These are phyloP conservation scores for Babylonia areolata DNA, from an alignment of 1,140 invertebrate genomes.

Conservation along the genomic window DNA sequence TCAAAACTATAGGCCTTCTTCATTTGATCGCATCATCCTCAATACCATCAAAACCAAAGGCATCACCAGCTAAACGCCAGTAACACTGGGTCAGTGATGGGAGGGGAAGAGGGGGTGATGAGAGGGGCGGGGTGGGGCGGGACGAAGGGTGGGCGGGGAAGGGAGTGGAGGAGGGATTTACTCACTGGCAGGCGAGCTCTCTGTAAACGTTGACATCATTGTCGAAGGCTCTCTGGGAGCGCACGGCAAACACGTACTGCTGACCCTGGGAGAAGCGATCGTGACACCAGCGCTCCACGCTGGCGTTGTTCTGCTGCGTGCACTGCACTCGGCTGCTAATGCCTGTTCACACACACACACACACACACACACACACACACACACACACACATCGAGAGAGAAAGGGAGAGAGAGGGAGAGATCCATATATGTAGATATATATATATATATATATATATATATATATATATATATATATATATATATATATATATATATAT, in stretches of 20 bases:
- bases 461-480: background rate
- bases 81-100: too few species aligned
- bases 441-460: background rate
- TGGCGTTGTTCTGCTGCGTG: constrained; percentile 17
- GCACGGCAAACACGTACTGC: constrained; percentile 32
- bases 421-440: too few species aligned
- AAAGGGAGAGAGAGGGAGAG: background rate
- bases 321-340: too few species aligned
- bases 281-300: constrained; percentile 14
- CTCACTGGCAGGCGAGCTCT: constrained; percentile 32
- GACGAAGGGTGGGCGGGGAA: too few species aligned
- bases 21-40: too few species aligned
- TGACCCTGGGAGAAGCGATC: constrained; percentile 23
- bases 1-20: too few species aligned
- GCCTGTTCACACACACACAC: too few species aligned
- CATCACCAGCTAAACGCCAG: too few species aligned
- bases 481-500: too few species aligned
- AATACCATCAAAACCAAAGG: too few species aligned
- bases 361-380: constrained; percentile 21
- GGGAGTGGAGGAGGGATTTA: background rate
- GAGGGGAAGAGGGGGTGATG: too few species aligned
- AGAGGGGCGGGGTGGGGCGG: too few species aligned
- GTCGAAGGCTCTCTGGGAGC: background rate
- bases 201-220: constrained; percentile 22
- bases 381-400: background rate